These are phyloP conservation scores for Petromus typicus DNA, from an alignment of 2,113 vertebrate species.

Conservation along the genomic window DNA sequence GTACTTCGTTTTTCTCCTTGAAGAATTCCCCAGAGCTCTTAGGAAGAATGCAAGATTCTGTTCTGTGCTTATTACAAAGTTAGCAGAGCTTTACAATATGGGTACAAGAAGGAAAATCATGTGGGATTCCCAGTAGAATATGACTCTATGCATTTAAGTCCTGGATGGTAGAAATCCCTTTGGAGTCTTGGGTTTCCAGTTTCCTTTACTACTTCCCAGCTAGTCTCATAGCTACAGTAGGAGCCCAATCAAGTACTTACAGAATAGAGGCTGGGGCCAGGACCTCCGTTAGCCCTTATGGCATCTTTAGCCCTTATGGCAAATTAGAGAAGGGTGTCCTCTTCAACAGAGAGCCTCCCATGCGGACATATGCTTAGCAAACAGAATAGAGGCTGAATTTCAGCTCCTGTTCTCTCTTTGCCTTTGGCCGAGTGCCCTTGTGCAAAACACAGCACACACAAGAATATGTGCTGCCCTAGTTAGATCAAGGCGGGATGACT, in stretches of 20 bases:
- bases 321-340: neutral
- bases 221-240: neutral
- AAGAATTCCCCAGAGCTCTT: neutral
- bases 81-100: slow-evolving; percentile 24
- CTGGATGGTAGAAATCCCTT: neutral
- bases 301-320: neutral
- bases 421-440: neutral
- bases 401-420: neutral
- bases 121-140: neutral
- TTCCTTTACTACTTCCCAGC: neutral
- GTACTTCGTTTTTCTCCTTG: slow-evolving; percentile 46
- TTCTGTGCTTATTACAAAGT: slow-evolving; percentile 17
- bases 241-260: neutral
- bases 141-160: neutral
- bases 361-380: neutral
- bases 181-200: neutral
- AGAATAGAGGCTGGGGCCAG: neutral
- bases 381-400: neutral
- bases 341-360: neutral
- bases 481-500: neutral
- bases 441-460: neutral
- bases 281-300: neutral
- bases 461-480: neutral
- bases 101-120: neutral
- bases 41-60: neutral